Evolutionary conservation across 2,888 invertebrate genomes (phyloP).

Genomic region (Lepas anatifera): DNA sequence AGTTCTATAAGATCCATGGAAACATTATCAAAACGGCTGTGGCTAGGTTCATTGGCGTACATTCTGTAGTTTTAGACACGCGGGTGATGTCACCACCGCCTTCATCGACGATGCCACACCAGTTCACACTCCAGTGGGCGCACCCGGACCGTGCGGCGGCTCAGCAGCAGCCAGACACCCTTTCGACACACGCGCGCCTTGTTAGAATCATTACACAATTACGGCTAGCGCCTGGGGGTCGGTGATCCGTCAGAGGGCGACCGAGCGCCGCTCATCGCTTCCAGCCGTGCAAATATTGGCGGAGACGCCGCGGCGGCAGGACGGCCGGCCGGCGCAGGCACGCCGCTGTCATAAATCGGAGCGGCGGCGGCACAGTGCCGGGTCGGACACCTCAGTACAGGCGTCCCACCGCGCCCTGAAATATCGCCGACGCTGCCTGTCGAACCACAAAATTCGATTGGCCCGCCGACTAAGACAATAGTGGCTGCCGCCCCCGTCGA

Average conservation of each 20-base stretch:
- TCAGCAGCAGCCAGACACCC: not conserved
- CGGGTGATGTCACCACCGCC: not conserved
- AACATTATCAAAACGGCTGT: too few relatives aligned
- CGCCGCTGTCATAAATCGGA: not conserved
- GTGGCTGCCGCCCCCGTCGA: not conserved
- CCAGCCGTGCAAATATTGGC: constrained; percentile 3
- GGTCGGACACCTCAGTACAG: not conserved
- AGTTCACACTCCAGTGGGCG: too few relatives aligned
- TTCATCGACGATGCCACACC: too few relatives aligned
- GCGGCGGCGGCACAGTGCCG: not conserved
- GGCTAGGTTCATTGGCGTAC: too few relatives aligned
- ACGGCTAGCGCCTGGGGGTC: constrained; percentile 1
- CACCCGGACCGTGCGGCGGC: not conserved
- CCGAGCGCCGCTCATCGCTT: not conserved
- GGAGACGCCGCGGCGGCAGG: not conserved
- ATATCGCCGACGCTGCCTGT: not conserved
- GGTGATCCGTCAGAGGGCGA: not conserved
- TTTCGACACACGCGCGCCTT: not conserved
- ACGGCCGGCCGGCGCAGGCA: not conserved
- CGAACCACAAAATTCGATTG: not conserved
- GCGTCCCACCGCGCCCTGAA: not conserved
- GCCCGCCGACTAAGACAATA: constrained; percentile 11
- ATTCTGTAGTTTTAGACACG: not conserved
- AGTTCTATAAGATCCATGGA: too few relatives aligned
- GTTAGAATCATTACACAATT: constrained; percentile 8